Conservation (phyloP, 2,113 vertebrate genomes). For the Tympanuchus pallidicinctus region DNA sequence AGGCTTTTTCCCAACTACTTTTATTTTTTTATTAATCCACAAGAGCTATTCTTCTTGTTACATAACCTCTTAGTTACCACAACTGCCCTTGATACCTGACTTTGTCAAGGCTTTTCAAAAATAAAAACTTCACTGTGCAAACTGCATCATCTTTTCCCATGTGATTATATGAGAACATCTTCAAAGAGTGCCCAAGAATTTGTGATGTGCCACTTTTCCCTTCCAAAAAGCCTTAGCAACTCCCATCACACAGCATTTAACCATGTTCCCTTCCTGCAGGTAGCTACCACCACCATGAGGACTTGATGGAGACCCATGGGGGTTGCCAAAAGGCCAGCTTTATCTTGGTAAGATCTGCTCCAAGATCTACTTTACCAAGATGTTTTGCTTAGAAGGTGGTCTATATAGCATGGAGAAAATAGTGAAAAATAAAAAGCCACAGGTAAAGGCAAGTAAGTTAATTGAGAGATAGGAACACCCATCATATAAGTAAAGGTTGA, state of each 20-base stretch:
- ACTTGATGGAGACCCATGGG: neutral
- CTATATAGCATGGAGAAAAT: neutral
- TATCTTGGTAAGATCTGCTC: slow-evolving; percentile 2
- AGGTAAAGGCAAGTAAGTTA: neutral
- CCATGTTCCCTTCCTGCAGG: neutral
- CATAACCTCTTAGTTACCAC: neutral
- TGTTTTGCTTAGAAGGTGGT: neutral
- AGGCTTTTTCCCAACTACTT: neutral
- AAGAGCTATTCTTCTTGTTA: neutral
- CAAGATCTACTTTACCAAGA: neutral
- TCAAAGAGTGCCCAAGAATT: neutral
- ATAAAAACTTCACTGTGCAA: neutral
- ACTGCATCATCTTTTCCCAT: neutral
- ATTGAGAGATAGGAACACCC: neutral
- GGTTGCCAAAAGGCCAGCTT: neutral
- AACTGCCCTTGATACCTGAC: neutral
- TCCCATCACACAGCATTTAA: neutral
- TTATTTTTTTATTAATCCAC: neutral
- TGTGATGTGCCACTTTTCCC: neutral
- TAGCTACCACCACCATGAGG: neutral
- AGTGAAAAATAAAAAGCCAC: neutral
- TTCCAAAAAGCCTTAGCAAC: neutral
- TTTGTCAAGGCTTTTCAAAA: neutral
- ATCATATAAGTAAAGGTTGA: neutral
- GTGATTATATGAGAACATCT: neutral